Percentiles rank a stretch among this genome's conserved stretches.
Conservation (phyloP, 2,113 vertebrate genomes). For the Psilopogon haemacephalus region DNA sequence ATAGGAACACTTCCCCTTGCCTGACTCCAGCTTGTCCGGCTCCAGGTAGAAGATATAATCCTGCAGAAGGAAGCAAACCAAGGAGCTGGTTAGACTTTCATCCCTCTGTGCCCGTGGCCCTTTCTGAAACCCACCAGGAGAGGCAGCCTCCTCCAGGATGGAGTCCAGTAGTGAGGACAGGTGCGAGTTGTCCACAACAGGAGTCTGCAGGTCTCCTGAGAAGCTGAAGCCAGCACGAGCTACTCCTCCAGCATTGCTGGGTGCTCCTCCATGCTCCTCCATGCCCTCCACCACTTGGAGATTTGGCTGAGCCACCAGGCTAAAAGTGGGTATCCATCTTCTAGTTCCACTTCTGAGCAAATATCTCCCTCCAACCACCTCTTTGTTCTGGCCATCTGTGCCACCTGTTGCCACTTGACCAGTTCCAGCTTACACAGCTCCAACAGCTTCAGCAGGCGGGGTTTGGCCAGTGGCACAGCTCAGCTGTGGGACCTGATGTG, state of each 20-base stretch:
- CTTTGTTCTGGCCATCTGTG: neutral
- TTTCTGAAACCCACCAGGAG: neutral
- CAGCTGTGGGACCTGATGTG: fast-evolving
- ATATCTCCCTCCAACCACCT: neutral
- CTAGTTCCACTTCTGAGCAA: neutral
- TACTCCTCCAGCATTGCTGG: neutral
- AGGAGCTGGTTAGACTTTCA: neutral
- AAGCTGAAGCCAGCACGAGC: neutral
- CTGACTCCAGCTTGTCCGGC: constrained; percentile 94
- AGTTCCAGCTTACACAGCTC: neutral
- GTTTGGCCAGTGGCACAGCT: neutral
- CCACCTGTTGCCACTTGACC: fast-evolving
- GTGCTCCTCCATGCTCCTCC: neutral
- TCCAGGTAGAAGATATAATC: constrained; percentile 97
- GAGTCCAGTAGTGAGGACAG: fast-evolving
- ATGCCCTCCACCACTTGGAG: neutral
- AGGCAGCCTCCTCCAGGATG: neutral
- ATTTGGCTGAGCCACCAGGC: neutral
- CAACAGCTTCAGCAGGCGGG: neutral
- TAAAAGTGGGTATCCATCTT: neutral
- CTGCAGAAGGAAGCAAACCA: constrained; percentile 71
- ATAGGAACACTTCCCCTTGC: constrained; percentile 97
- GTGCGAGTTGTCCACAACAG: neutral
- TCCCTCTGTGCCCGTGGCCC: neutral
- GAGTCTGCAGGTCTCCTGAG: neutral